Conservation (phyloP, 92 coral and sea anemone species). For the Nematostella vectensis region DNA sequence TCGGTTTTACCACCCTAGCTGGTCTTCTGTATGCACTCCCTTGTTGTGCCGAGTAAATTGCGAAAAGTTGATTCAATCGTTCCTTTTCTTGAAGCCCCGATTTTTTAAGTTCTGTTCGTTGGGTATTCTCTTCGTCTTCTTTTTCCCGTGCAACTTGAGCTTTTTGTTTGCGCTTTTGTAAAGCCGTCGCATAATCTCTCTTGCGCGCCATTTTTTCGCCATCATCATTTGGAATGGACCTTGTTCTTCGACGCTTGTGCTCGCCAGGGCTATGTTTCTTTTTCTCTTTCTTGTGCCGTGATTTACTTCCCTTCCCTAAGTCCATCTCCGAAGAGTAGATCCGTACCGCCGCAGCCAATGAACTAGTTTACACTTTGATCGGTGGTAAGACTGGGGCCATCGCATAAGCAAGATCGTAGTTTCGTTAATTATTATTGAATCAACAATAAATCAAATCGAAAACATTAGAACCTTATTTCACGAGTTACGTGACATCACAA, state of each 20-base stretch:
- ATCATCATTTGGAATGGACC: conserved; percentile 22
- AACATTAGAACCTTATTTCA: not conserved
- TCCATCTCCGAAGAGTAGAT: conserved; percentile 56
- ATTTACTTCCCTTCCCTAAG: conserved; percentile 32
- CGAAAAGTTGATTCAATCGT: conserved; percentile 55
- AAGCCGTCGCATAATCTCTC: conserved; percentile 47
- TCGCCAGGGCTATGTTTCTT: conserved; percentile 14
- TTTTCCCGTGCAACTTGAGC: conserved; percentile 34
- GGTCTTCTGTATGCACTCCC: conserved; percentile 67
- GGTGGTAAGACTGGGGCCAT: conserved; percentile 44
- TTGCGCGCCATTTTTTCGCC: conserved; percentile 41
- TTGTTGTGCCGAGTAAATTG: conserved; percentile 80
- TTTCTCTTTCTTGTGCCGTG: conserved; percentile 29
- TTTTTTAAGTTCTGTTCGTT: conserved; percentile 29
- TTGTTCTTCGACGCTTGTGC: conserved; percentile 2
- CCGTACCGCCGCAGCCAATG: conserved; percentile 55
- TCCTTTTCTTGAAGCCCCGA: conserved; percentile 53
- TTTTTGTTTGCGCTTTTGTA: conserved; percentile 41
- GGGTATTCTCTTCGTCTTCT: conserved; percentile 18
- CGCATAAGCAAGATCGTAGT: not conserved
- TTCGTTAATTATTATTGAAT: too few species aligned
- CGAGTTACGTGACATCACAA: conserved; percentile 1
- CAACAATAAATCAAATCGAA: not conserved
- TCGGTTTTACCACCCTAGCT: conserved; percentile 53
- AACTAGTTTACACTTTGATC: conserved; percentile 36